phyloP scores from a whole-genome alignment of 2,797 vertebrate species.

The Carapus acus region DNA sequence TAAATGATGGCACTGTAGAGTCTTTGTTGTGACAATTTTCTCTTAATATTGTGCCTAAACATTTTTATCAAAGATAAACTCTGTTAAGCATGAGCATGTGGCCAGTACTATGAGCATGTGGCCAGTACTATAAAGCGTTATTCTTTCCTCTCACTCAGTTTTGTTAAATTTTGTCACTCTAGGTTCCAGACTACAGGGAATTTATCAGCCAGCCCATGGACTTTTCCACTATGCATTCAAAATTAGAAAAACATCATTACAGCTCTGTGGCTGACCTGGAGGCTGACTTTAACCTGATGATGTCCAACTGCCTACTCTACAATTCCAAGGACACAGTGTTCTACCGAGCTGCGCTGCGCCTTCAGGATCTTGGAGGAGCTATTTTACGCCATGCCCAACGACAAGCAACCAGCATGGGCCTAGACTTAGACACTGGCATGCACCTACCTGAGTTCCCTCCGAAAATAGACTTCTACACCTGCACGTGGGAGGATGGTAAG shows the following conservation, averaged over 20 bases:
- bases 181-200: constrained; percentile 99
- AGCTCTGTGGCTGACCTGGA: constrained; percentile 88
- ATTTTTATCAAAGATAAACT: too few relatives aligned
- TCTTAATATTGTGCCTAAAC: too few relatives aligned
- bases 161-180: constrained; percentile 2
- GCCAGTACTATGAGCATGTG: too few relatives aligned
- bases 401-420: constrained; percentile 87
- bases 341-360: constrained; percentile 88
- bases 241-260: constrained; percentile 90
- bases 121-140: too few relatives aligned
- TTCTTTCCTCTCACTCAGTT: neutral
- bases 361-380: constrained; percentile 87
- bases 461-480: constrained; percentile 84
- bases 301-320: constrained; percentile 97
- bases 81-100: too few relatives aligned
- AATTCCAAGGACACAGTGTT: constrained; percentile 96
- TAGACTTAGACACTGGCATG: constrained; percentile 85
- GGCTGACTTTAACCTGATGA: constrained; percentile 95
- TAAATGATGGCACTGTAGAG: too few relatives aligned
- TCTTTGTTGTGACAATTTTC: too few relatives aligned
- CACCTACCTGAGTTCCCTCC: constrained; percentile 85
- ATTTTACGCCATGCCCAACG: constrained; percentile 87
- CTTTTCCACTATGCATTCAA: constrained; percentile 92
- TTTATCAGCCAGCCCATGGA: constrained; percentile 97
- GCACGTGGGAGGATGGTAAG: constrained; percentile 95